Evolutionary conservation across 2,113 vertebrate species (phyloP), one percentile per base, ranked within the genome.

Genomic region (Chloebia gouldiae): DNA sequence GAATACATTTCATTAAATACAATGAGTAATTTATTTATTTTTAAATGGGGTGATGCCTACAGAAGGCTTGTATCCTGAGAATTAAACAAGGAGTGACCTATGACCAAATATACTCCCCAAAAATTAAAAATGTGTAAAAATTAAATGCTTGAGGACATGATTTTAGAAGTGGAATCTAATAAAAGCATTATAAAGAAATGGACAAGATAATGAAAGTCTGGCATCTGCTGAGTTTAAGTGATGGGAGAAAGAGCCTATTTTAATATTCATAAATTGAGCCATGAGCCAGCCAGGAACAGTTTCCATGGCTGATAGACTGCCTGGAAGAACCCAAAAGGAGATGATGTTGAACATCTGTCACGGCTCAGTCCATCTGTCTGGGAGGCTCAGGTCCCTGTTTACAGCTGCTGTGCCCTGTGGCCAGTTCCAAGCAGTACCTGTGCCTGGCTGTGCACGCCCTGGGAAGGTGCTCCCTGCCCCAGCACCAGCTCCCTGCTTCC

Each of bases 311-410:
- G 47, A 10, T 37, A 37, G 44, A 8, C 63, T 83, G 39, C 39
- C 11, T 39, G 39, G 39, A 39, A 39, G 39, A 61, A 23, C 23
- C 20, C 2, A 15, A 37, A 64, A 61, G 31, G n/a, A 40, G 64
- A 15, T 0, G 0, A 7, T 21, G 13, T 35, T 81, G 37, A 47
- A 20, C 0, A 1, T 50, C 39, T 23, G 2, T 35, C 14, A 1
- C 1, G 1, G 33, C 45, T 73, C 4, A 1, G 1, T 7, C 6
- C 37, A 57, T 66, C 13, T 66, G 1, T 40, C 42, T 30, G 25
- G 30, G 39, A 84, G 28, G 42, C 45, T 78, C 19, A 22, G 47
- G 30, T 66, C 39, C 47, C 0, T 3, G 12, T 13, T 60, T 49
- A 28, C 39, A 4, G 0, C 81, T 60, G 53, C 61, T 4, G 1